Evolutionary conservation across 1,140 invertebrate species (phyloP), one percentile per base, ranked within the genome.

Genomic region (Drosophila neocordata): DNA sequence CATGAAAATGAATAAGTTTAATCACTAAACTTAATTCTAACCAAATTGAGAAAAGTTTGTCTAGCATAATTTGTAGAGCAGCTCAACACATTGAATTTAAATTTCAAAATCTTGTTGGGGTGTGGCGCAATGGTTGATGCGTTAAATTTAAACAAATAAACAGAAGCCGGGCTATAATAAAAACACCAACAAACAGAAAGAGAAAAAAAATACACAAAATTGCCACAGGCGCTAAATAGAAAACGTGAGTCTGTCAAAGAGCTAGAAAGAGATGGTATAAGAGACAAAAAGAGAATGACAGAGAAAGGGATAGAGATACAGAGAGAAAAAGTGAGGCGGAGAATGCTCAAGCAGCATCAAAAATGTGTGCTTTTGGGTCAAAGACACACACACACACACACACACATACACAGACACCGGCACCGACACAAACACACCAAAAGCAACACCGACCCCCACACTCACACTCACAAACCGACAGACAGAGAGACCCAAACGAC

Each of bases 91-190:
- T 48, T 48, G 41, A 48, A 48, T 48, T 48, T 48, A 48, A 48
- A 48, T 48, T 48, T 48, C 8, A 11, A 48, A 48, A 48, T 48
- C 41, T 48, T 48, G 15, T 20, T 20, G 18, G 52, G 31, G 20
- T 48, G 57, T 65, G 59, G 61, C 56, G 61, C 56, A 51, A 73
- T 66, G 44, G 15, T 61, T 78, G 77, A 69, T 71, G 67, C 73
- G 79, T 87, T 87, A 87, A 87, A 89, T 88, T 87, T 87, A 87
- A 87, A 87, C 82, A 87, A 88, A 88, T 88, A 87, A 87, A 87
- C 78, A 83, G 67, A 73, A 81, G 82, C 58, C 41, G 69, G 81
- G 84, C 71, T 62, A 79, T 78, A 87, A 83, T 79, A 83, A 88
- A 89, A 89, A 60, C 72, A 64, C 61, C 74, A 68, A 64, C 71